Evolutionary conservation across 2,888 invertebrate genomes (phyloP).

Genomic region (Cotesia congregata): DNA sequence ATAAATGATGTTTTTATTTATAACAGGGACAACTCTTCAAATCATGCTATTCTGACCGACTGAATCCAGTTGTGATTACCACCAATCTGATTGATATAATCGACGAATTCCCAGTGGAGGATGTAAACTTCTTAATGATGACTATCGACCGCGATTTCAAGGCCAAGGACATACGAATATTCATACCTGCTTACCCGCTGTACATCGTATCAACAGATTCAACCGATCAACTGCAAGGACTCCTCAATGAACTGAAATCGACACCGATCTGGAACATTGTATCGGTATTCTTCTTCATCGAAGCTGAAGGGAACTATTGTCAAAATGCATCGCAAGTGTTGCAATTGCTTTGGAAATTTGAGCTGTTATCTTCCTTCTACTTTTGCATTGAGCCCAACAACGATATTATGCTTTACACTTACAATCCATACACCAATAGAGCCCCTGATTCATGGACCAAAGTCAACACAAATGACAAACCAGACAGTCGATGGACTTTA

Average conservation of each 20-base stretch:
- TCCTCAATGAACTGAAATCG: neutral
- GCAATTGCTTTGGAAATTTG: neutral
- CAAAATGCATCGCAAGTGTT: conserved; percentile 6
- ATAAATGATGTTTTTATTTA: too few species aligned
- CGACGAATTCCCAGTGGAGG: too few species aligned
- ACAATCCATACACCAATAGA: neutral
- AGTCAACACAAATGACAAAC: neutral
- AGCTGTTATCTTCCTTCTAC: neutral
- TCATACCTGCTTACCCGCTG: too few species aligned
- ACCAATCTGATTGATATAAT: too few species aligned
- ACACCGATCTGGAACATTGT: neutral
- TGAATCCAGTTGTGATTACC: too few species aligned
- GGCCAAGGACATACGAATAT: too few species aligned
- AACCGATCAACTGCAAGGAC: neutral
- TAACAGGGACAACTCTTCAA: too few species aligned
- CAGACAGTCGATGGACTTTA: neutral
- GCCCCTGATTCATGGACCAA: neutral
- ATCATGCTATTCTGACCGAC: too few species aligned
- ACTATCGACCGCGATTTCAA: too few species aligned
- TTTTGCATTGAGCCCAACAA: neutral
- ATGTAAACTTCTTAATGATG: too few species aligned
- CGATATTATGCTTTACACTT: neutral
- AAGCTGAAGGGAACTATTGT: neutral
- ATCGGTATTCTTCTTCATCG: neutral
- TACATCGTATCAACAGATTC: neutral